Base-by-base conservation (phyloP, 2,113 vertebrate species). In the Andinoacara biseriatus region DNA sequence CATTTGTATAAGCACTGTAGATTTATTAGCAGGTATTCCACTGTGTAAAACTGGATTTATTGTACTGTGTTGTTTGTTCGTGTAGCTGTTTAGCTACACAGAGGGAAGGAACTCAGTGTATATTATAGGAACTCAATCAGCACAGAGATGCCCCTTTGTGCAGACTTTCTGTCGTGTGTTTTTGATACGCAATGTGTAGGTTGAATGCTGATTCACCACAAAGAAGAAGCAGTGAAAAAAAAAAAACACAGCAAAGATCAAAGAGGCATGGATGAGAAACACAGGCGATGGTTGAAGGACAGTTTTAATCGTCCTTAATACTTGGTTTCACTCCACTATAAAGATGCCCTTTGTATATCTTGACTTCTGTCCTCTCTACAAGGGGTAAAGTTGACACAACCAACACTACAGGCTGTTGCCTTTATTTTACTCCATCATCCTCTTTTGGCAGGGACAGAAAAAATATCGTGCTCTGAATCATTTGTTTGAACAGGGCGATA, bases 401-500 rank as follows among this genome's bases (percentile, higher is more conserved):
- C 17, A 72, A 31, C 17, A 52, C 43, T 69, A 31, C 43, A 72
- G 26, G 20, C 10, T 52, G 17, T 52, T 52, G 15, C 49, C 65
- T 52, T 72, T 13, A 89, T 89, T 85, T 85, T 49, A 75, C 89
- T 87, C 84, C 52, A 83, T 75, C 81, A 86, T 78, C 72, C 59
- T 89, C 86, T 76, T 88, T 88, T 80, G 75, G 52, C 69, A 59
- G 81, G 81, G 87, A 95, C 83, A 92, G 84, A 89, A 86, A 90
- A 61, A 91, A 93, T 83, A 93, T 94, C 82, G 93, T 57, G 86
- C 84, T 83, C 78, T 83, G 87, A 93, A 83, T 88, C 90, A 90
- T 93, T 93, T 93, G 90, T 83, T 87, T 91, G 76, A 89, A 82
- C 77, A 80, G 82, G 84, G 88, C 93, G 90, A 92, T 93, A 80